Percentiles rank a stretch among this genome's conserved stretches.
Evolutionary conservation across 1,140 invertebrate species (phyloP).

Genomic region (Ceratina calcarata): DNA sequence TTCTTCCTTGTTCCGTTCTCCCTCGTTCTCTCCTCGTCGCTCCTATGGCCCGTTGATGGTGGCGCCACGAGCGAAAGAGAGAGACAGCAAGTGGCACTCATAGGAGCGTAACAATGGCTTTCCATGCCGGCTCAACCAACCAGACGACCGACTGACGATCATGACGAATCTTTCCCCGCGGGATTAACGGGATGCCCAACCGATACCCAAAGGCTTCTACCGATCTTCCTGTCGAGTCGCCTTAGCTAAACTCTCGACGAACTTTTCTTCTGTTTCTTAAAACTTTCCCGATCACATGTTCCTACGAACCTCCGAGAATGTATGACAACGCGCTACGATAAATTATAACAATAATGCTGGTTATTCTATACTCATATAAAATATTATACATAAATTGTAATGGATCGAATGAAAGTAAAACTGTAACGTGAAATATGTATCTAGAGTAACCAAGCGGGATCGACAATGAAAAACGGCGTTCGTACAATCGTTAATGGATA

Average conservation of each 20-base stretch:
- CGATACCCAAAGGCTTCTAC: not conserved
- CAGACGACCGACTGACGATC: conserved; percentile 61
- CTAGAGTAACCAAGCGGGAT: not conserved
- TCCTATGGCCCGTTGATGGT: conserved; percentile 36
- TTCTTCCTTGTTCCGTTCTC: conserved; percentile 8
- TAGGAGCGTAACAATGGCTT: conserved; percentile 73
- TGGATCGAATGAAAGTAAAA: too few relatives aligned
- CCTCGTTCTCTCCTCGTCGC: conserved; percentile 22
- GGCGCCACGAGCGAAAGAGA: conserved; percentile 47
- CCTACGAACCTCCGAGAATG: too few relatives aligned
- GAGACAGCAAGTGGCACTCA: conserved; percentile 57
- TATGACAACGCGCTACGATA: too few relatives aligned
- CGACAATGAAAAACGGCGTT: not conserved
- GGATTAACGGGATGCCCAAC: conserved; percentile 44
- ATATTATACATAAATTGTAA: too few relatives aligned
- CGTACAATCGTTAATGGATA: conserved; percentile 20
- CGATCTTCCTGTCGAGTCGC: too few relatives aligned
- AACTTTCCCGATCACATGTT: too few relatives aligned
- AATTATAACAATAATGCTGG: too few relatives aligned
- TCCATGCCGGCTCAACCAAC: conserved; percentile 65
- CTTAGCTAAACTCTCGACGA: too few relatives aligned
- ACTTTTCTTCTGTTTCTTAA: too few relatives aligned
- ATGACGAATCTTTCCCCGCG: conserved; percentile 59
- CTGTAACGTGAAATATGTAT: too few relatives aligned
- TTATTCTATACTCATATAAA: too few relatives aligned